Conservation (phyloP, 2,113 vertebrate species). For the Bungarus multicinctus region DNA sequence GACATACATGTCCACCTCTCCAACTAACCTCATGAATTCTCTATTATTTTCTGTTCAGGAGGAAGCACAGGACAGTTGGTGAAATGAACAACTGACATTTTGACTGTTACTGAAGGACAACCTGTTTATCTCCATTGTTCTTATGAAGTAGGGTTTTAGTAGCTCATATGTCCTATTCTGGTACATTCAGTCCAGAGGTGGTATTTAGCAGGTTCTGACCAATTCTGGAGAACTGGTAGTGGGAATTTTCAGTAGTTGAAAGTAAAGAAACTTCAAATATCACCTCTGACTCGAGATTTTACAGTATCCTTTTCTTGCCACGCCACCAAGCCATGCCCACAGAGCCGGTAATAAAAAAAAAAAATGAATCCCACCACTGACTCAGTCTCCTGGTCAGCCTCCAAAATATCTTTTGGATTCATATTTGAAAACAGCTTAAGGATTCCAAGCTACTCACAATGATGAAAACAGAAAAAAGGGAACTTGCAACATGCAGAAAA, state of each 20-base stretch:
- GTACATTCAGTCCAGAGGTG: not conserved
- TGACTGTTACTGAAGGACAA: not conserved
- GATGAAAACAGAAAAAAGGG: rapidly evolving
- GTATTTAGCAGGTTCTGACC: no score
- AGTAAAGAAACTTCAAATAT: no score
- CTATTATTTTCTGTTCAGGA: not conserved
- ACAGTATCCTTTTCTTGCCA: no score
- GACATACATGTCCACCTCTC: not conserved
- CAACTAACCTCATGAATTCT: not conserved
- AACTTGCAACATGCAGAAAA: not conserved
- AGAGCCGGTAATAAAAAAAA: no score
- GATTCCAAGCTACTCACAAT: not conserved
- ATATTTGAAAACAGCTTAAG: not conserved
- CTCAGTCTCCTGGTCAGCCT: not conserved
- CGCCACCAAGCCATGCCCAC: no score
- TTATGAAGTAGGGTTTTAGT: not conserved
- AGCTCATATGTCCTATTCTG: not conserved
- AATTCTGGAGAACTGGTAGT: no score
- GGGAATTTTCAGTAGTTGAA: no score
- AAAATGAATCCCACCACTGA: no score
- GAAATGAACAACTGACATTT: not conserved
- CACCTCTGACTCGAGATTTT: no score
- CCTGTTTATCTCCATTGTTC: not conserved
- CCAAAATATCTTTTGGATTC: not conserved
- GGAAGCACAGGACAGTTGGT: slow-evolving; percentile 16